Conservation (phyloP, 2,113 vertebrate genomes). For the Triplophysa siluroides region DNA sequence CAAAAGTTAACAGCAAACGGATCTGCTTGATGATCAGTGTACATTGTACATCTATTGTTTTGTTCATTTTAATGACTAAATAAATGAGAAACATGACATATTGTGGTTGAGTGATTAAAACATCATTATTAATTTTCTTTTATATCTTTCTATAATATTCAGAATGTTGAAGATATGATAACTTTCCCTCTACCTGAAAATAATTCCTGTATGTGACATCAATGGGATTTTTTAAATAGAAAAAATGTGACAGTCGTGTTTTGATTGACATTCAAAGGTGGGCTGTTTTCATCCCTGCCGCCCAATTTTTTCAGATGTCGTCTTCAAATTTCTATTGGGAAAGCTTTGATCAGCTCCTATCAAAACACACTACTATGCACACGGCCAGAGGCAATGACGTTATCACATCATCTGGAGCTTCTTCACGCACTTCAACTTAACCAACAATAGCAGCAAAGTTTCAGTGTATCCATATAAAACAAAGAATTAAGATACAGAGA, state of each 20-base stretch:
- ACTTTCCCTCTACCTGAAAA: not conserved
- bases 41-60: too few species aligned
- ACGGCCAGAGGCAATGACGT: not conserved
- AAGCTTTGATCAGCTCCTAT: slow-evolving; percentile 31
- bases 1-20: not conserved
- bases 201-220: not conserved
- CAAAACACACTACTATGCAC: slow-evolving; percentile 20
- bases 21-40: too few species aligned
- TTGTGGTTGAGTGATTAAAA: too few species aligned
- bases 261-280: slow-evolving; percentile 26
- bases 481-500: not conserved
- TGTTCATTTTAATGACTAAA: too few species aligned
- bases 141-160: too few species aligned
- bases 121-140: too few species aligned
- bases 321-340: not conserved
- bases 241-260: not conserved
- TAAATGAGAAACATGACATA: too few species aligned
- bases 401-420: slow-evolving; percentile 13
- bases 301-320: not conserved
- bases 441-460: not conserved
- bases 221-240: not conserved
- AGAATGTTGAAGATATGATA: not conserved
- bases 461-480: not conserved
- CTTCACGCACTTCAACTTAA: slow-evolving; percentile 17
- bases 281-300: not conserved